Evolutionary conservation across 2,888 invertebrate genomes (phyloP), one percentile per base, ranked within the genome.

Genomic region (Limnephilus auricula): DNA sequence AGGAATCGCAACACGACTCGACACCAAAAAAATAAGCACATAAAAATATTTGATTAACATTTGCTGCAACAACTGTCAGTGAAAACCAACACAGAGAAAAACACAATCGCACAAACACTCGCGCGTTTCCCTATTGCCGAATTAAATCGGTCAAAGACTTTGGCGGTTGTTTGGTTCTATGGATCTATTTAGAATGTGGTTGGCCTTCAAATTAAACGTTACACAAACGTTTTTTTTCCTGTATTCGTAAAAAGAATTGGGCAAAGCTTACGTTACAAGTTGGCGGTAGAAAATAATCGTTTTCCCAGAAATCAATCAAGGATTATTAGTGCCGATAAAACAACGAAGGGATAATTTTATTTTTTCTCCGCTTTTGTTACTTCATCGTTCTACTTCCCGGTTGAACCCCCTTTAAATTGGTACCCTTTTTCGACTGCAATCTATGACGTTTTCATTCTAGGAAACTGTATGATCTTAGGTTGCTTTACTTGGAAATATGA

Each of bases 91-190:
- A 65, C 65, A n/a, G 25, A 9, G 65, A 25, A 9, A 65, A n/a
- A 65, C 9, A 85, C 85, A 85, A 85, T 37, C 85, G 15, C 45
- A 85, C 85, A 15, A 83, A 90, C 50, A 91, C 87, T 79, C 50
- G 65, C 45, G 82, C 25, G 86, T 90, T 90, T 92, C 91, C 93
- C 92, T 93, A 84, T 92, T 93, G 92, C 92, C 92, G 82, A 93
- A 93, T 93, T 92, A 93, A 93, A 92, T 91, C 93, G 93, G 93
- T 93, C 93, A 93, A 93, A 93, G 93, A 92, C 93, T 90, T 89
- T 65, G 45, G 89, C 83, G 83, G 91, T 90, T 91, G 92, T 90
- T 80, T 90, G 65, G 90, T 90, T 92, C 91, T 91, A 40, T 79
- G 84, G 91, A 92, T 89, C 45, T 93, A 92, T 93, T 93, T 93